Evolutionary conservation across 2,888 invertebrate genomes (phyloP).

Genomic region (Drosophila planitibia): DNA sequence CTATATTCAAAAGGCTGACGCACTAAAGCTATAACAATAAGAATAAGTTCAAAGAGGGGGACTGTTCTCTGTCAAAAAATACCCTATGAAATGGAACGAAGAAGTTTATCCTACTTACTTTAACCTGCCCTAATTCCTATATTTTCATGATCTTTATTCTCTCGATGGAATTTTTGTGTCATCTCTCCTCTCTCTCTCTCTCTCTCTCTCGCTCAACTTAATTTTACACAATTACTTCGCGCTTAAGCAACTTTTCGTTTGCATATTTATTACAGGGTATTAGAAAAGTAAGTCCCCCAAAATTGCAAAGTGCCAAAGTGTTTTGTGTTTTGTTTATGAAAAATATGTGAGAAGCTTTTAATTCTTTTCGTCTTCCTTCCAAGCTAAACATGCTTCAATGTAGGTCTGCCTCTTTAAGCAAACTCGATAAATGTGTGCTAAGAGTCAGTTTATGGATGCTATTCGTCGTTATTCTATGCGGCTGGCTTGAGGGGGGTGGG

Average conservation of each 20-base stretch:
- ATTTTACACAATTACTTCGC: neutral
- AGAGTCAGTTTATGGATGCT: constrained; percentile 9
- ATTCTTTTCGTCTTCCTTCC: constrained; percentile 4
- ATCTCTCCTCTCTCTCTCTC: neutral
- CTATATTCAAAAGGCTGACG: constrained; percentile 15
- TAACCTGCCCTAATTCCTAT: neutral
- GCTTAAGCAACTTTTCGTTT: neutral
- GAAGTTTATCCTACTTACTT: neutral
- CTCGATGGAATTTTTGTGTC: neutral
- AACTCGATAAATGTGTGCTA: constrained; percentile 28
- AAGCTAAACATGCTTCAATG: constrained; percentile 12
- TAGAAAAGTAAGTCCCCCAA: constrained; percentile 35
- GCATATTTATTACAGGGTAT: constrained; percentile 21
- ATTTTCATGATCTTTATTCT: neutral
- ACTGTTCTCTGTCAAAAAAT: neutral
- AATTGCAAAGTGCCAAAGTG: constrained; percentile 15
- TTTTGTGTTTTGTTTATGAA: constrained; percentile 17
- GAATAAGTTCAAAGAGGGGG: neutral
- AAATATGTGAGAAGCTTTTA: constrained; percentile 42
- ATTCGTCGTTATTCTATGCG: neutral
- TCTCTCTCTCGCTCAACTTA: neutral
- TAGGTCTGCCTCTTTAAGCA: constrained; percentile 44
- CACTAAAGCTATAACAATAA: constrained; percentile 15
- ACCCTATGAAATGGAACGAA: neutral
- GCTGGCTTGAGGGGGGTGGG: too few relatives aligned